A percentile compares a stretch with the other conserved stretches of the same genome.
Conservation (phyloP, 2,888 invertebrate genomes). For the Tubulanus polymorphus region DNA sequence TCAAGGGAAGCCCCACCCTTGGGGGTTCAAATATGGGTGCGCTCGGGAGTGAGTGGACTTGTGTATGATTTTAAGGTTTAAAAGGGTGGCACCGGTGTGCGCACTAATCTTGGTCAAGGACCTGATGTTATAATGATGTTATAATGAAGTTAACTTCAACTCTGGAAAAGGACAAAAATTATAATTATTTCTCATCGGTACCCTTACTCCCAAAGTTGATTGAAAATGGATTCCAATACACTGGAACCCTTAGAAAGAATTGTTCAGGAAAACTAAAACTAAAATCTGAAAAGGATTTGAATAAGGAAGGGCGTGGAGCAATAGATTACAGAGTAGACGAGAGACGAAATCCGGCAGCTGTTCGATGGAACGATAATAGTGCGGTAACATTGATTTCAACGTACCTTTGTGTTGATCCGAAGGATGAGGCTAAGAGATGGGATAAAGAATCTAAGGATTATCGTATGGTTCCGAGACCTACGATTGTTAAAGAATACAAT, state of each 20-base stretch:
- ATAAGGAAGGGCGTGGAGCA: constrained; percentile 3
- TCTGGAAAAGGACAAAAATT: constrained; percentile 9
- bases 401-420: background rate
- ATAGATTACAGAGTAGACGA: constrained; percentile 1
- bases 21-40: constrained; percentile 1
- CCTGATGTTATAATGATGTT: too few species aligned
- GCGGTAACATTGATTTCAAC: constrained; percentile 5
- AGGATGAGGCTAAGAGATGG: constrained; percentile 1
- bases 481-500: constrained; percentile 13
- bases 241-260: constrained; percentile 14
- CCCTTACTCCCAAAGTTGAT: constrained; percentile 9
- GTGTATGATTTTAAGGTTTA: constrained; percentile 15
- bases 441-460: background rate
- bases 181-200: constrained; percentile 12
- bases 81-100: constrained; percentile 3
- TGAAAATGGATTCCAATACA: constrained; percentile 10
- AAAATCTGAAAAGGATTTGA: background rate
- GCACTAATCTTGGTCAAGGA: constrained; percentile 7
- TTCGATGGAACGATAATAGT: constrained; percentile 7
- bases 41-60: constrained; percentile 6
- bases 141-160: constrained; percentile 8
- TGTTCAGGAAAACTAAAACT: background rate
- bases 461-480: constrained; percentile 5
- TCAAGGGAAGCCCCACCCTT: background rate
- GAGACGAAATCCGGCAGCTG: background rate